Base-by-base conservation (phyloP, 2,113 vertebrate species). In the Platichthys flesus region DNA sequence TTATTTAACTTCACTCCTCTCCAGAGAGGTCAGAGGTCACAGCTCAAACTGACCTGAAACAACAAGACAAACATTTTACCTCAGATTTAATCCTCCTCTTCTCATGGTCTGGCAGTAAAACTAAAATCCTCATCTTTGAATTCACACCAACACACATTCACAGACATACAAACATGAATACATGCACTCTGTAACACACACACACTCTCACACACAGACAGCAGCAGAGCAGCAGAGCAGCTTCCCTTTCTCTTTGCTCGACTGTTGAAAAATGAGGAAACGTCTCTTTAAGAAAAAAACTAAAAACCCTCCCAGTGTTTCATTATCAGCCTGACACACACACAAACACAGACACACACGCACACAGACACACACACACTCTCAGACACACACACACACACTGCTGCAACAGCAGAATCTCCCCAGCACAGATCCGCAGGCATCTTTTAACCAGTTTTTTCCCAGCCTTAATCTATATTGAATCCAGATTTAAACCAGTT, bases 81-180 rank as follows among this genome's bases (percentile, higher is more conserved):
- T 94, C 71, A 0, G 80, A 66, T 79, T 93, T 91, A 85, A 84
- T 88, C 85, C 85, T 92, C 87, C 87, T 91, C 89, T 93, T 93
- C 71, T 94, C 94, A 93, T 94, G 91, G 61, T 94, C 92, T 9
- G 89, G 91, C 83, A 94, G 87, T 82, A 95, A 81, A 67, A 94
- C 88, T 76, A 94, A 75, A 90, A 95, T 93, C 88, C 93, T 93
- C 93, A 95, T 95, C 26, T 83, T 84, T 66, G 57, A 69, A 40
- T 37, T 9, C 20, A 65, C 31, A 74, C 5, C 51, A 4, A 28
- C 35, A 60, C 18, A 62, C 26, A 77, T 2, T 55, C 9, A 23
- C 35, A 62, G 4, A 54, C 15, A 26, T 1, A 21, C 12, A 71
- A 42, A 21, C 1, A 58, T 37, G 35, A n/a, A 60, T 57, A 63